phyloP scores from a whole-genome alignment of 2,113 vertebrate genomes.

The Astur gentilis region DNA sequence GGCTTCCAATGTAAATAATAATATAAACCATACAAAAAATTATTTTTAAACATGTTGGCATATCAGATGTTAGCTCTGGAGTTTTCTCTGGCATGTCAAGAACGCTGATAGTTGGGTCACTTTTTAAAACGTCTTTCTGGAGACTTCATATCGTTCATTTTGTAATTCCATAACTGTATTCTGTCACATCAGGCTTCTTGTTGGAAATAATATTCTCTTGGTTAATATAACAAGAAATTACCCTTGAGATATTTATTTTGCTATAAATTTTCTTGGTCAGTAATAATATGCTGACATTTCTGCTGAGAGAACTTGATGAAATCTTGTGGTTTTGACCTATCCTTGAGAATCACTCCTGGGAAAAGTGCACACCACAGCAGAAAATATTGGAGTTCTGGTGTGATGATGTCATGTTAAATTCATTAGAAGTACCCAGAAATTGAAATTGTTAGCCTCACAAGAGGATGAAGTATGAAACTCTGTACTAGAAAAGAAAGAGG shows the following conservation, averaged over 20 bases:
- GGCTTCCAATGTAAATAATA: background rate
- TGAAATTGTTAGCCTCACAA: background rate
- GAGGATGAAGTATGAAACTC: background rate
- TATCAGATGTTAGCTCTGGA: background rate
- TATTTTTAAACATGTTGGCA: accelerated
- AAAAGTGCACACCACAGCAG: background rate
- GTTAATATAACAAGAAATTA: conserved; percentile 41
- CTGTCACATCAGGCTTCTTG: conserved; percentile 3
- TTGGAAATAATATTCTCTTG: conserved; percentile 15
- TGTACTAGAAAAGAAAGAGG: background rate
- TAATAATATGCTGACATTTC: conserved; percentile 54
- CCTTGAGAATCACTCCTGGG: conserved; percentile 33
- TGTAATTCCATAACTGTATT: background rate
- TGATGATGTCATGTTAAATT: conserved; percentile 30
- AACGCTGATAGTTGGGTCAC: background rate
- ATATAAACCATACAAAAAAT: background rate
- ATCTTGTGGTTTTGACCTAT: conserved; percentile 46
- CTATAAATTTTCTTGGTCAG: conserved; percentile 38
- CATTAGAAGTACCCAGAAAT: background rate
- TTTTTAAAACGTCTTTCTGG: background rate
- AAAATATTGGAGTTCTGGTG: background rate
- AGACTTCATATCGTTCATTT: background rate
- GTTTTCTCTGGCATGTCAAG: background rate
- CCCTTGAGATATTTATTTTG: conserved; percentile 47
- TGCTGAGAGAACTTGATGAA: conserved; percentile 48